phyloP scores from a whole-genome alignment of 1,140 invertebrate genomes.

The Bursaphelenchus mucronatus region DNA sequence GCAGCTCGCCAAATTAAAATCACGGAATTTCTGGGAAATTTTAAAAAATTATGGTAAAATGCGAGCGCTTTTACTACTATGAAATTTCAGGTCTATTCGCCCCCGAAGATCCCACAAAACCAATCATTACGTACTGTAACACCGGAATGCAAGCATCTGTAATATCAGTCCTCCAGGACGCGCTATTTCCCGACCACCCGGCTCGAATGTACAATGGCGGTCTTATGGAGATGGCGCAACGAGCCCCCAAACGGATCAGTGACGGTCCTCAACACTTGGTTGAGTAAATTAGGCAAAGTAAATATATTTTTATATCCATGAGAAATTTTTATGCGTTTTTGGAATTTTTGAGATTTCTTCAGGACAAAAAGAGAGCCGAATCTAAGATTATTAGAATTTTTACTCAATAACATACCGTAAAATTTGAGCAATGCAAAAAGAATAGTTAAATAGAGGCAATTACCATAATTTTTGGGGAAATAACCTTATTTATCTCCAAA shows the following conservation, averaged over 20 bases:
- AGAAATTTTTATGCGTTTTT: constrained; percentile 2
- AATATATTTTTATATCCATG: not conserved
- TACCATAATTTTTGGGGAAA: too few species aligned
- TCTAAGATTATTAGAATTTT: too few species aligned
- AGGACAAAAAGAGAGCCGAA: too few species aligned
- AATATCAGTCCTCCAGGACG: constrained; percentile 45
- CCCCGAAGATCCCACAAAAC: constrained; percentile 26
- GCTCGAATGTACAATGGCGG: constrained; percentile 49
- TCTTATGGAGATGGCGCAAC: constrained; percentile 48
- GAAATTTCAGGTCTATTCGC: not conserved
- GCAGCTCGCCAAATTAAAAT: too few species aligned
- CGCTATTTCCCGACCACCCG: constrained; percentile 22
- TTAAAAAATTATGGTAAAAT: constrained; percentile 26
- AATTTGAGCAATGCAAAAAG: too few species aligned
- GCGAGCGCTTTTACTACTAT: not conserved
- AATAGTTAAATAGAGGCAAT: too few species aligned
- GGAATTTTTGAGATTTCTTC: too few species aligned
- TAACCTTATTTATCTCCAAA: too few species aligned
- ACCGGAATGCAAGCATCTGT: constrained; percentile 55
- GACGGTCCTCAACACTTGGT: constrained; percentile 27
- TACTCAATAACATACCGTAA: too few species aligned
- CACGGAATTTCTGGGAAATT: constrained; percentile 11
- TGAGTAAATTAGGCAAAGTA: not conserved
- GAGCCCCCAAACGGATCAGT: constrained; percentile 45
- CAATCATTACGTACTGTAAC: constrained; percentile 51